These are phyloP conservation scores for Habroteleia sp. DNA, from an alignment of 2,888 invertebrate genomes.

Conservation along the genomic window DNA sequence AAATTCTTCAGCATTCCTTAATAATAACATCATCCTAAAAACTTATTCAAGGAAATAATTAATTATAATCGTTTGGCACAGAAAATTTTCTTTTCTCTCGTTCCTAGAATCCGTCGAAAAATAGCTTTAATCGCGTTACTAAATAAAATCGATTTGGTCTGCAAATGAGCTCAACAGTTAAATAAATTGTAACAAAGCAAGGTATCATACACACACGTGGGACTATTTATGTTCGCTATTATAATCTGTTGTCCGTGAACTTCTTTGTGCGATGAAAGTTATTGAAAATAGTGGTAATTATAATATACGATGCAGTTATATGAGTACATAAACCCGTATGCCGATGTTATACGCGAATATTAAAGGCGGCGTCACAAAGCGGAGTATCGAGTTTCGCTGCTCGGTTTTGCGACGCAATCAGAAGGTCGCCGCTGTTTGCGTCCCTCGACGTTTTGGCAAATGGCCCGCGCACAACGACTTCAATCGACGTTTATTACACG, in stretches of 20 bases:
- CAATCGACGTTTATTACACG: constrained; percentile 61
- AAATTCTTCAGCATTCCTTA: too few relatives aligned
- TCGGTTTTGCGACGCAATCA: constrained; percentile 26
- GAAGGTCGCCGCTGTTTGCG: constrained; percentile 60
- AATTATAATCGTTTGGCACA: constrained; percentile 3
- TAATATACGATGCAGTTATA: constrained; percentile 50
- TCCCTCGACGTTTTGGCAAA: constrained; percentile 57
- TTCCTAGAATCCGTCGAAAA: constrained; percentile 6
- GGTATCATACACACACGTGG: constrained; percentile 20
- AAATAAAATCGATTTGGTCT: constrained; percentile 9
- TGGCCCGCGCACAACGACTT: constrained; percentile 43
- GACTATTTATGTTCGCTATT: constrained; percentile 40
- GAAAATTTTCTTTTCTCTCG: background rate
- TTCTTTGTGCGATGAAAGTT: constrained; percentile 49
- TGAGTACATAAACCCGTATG: constrained; percentile 48
- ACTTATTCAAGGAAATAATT: constrained; percentile 8
- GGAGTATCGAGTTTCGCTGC: constrained; percentile 45
- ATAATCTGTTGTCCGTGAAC: constrained; percentile 51
- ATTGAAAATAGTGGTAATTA: constrained; percentile 55
- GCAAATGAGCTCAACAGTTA: constrained; percentile 15
- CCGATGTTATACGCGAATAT: constrained; percentile 50
- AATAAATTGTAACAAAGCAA: constrained; percentile 36
- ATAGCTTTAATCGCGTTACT: constrained; percentile 22
- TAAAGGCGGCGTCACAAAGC: constrained; percentile 47
- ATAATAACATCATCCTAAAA: background rate